Base-by-base conservation (phyloP, 2,888 invertebrate species). In the Lasioglossum morio region DNA sequence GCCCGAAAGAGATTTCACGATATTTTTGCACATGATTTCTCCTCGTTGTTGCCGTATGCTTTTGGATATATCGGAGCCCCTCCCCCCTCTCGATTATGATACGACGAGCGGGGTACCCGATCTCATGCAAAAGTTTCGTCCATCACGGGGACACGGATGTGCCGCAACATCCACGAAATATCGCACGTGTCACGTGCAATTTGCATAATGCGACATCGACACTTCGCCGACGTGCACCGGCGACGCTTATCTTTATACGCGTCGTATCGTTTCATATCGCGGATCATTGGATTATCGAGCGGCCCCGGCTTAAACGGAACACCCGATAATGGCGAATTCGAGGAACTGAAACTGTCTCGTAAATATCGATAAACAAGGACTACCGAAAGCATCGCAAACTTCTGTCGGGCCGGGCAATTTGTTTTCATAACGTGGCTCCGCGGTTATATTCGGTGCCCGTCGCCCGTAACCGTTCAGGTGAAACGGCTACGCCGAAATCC, bases 301-400 rank as follows among this genome's bases (percentile, higher is more conserved):
- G 8, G 30, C 69, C 72, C 16, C 76, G 77, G 87, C 79, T 74
- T 72, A 78, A 87, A 73, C 81, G 85, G 60, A 86, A 81, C 81
- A 86, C 81, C 40, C 86, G 89, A 87, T 89, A 91, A 89, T 89
- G 89, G 89, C 79, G 85, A 88, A 90, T 86, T 86, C 80, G 88
- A 81, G 82, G 87, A 84, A 86, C 87, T 82, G 88, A 89, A 92
- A 91, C 86, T 88, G 90, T 85, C 87, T 14, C 89, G 88, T 91
- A 90, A 91, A 92, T 79, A 84, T 79, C 82, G 82, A 80, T 48
- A 74, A 79, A 83, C 85, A 87, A 88, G 77, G 69, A 80, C 80
- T 82, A 77, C 87, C 77, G 82, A 83, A 80, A 72, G 75, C 81
- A 78, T 69, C 66, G 66, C n/a, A 57, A 72, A 77, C 78, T 79